Evolutionary conservation across 2,797 vertebrate genomes (phyloP).

Genomic region (Amphiprion clarkii): DNA sequence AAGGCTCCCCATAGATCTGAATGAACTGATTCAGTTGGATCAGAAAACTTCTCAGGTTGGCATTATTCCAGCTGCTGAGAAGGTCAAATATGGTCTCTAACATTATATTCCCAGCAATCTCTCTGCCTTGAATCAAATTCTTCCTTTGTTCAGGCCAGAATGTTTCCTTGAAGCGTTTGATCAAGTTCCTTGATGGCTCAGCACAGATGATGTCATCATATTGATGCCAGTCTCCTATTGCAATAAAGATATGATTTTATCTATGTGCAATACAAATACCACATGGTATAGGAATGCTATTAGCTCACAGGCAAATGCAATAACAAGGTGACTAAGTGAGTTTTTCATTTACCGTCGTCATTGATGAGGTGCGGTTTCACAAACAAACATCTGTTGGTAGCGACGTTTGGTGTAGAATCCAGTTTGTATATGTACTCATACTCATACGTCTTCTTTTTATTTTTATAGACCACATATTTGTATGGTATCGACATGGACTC

Average conservation of each 20-base stretch:
- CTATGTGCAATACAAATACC: not conserved
- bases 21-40: conserved; percentile 88
- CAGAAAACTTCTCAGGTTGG: conserved; percentile 86
- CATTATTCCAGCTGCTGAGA: conserved; percentile 81
- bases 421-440: conserved; percentile 90
- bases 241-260: not conserved
- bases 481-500: conserved; percentile 83
- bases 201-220: conserved; percentile 94
- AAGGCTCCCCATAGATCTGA: conserved; percentile 60
- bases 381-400: conserved; percentile 87
- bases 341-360: conserved; percentile 70
- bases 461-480: conserved; percentile 87
- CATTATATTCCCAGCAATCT: conserved; percentile 87
- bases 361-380: conserved; percentile 57
- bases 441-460: accelerated
- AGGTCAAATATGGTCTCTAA: conserved; percentile 88
- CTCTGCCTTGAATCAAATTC: conserved; percentile 81
- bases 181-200: accelerated
- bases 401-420: accelerated
- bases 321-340: accelerated
- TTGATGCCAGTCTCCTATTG: conserved; percentile 92
- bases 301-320: not conserved
- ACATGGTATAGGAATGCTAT: not conserved
- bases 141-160: conserved; percentile 5
- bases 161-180: accelerated